These are phyloP conservation scores for Oenanthe oenanthe DNA, from an alignment of 2,113 vertebrate genomes.

Conservation along the genomic window DNA sequence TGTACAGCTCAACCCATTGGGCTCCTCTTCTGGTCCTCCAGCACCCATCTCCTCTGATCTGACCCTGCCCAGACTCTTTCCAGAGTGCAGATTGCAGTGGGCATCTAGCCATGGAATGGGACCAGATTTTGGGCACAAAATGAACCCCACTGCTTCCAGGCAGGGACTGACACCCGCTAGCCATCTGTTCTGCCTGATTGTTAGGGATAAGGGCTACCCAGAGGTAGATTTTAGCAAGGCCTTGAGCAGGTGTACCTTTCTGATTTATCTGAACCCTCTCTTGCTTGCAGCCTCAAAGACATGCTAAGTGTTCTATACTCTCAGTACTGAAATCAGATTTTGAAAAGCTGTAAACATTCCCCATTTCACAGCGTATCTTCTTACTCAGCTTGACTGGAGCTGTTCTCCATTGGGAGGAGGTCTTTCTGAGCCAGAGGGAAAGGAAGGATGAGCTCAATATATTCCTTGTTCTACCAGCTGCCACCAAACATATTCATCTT, in stretches of 20 bases:
- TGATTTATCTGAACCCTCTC: background rate
- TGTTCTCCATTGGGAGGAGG: conserved; percentile 28
- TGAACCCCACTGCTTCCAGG: conserved; percentile 23
- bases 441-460: conserved; percentile 3
- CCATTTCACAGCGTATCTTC: background rate
- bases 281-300: background rate
- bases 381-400: background rate
- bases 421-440: conserved; percentile 24
- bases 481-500: conserved; percentile 18
- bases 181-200: conserved; percentile 44
- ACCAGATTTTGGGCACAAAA: conserved; percentile 45
- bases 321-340: background rate
- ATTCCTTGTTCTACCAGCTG: conserved; percentile 57
- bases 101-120: conserved; percentile 49
- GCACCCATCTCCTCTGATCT: background rate
- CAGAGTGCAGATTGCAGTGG: background rate
- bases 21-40: background rate
- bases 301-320: background rate
- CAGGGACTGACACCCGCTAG: conserved; percentile 30
- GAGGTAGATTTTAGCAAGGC: background rate
- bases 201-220: background rate
- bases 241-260: background rate
- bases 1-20: background rate
- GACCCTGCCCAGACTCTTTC: background rate
- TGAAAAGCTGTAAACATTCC: background rate